Base-by-base conservation (phyloP, 2,888 invertebrate species). In the Atrina japonica region DNA sequence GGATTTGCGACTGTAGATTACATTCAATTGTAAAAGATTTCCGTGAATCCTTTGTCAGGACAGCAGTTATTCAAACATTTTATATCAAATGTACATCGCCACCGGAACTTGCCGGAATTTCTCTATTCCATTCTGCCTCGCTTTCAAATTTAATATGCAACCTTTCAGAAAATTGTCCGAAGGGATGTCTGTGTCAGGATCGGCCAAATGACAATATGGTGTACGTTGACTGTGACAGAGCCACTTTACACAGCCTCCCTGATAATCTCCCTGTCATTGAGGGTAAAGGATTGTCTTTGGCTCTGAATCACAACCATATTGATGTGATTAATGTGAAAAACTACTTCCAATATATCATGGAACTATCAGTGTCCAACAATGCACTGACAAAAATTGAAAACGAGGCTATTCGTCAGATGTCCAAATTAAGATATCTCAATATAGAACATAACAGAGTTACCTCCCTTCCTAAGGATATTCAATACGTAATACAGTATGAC, bases 1-100 rank as follows among this genome's bases (percentile, higher is more conserved):
- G 72, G 41, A 52, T 47, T 16, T 80, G 78, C 43, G 80, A 80
- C 60, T 80, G 80, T 35, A 60, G 74, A 14, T 45, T 75, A 27
- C 65, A 78, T 49, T 60, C 72, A 14, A 25, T 78, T 27, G 55
- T 63, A 3, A 53, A 49, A 1, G 56, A 61, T 11, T 47, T 75
- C 11, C 53, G 66, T 11, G 27, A 63, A 11, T 77, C 80, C 0
- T 78, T 74, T 35, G 76, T 65, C 49, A 58, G 55, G 35, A 75
- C 65, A 27, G 45, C 69, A 9, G 35, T 66, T 21, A 64, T 53
- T 1, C 70, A 73, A 21, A 30, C 68, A 3, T 52, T 76, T n/a
- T 25, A 69, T 14, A 41, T 78, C 2, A 40, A 64, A 14, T 80
- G 80, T 58, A 23, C 69, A 9, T 56, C 50, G n/a, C 80, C 78